phyloP scores from a whole-genome alignment of 2,113 vertebrate species.

The Archocentrus centrarchus region DNA sequence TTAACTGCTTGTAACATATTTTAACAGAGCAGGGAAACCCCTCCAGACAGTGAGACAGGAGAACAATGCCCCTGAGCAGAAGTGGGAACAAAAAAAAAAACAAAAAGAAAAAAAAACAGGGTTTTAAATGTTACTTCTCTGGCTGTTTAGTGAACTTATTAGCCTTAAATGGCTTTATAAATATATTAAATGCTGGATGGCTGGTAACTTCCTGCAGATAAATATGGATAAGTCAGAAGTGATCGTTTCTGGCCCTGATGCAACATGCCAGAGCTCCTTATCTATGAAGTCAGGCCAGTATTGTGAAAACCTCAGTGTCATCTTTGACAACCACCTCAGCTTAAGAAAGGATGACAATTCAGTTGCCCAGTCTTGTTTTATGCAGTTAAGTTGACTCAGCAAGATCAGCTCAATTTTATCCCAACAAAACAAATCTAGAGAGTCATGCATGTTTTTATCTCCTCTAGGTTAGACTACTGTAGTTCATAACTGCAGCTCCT shows the following conservation, averaged over 20 bases:
- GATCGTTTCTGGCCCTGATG: neutral
- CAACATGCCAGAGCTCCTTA: too few species aligned
- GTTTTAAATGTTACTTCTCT: neutral
- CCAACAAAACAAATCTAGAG: neutral
- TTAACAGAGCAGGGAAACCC: neutral
- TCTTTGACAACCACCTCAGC: neutral
- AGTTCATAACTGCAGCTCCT: neutral
- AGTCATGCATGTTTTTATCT: neutral
- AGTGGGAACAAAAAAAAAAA: too few species aligned
- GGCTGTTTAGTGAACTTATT: neutral
- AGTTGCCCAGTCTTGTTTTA: neutral
- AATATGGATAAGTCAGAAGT: fast-evolving
- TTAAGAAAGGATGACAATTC: too few species aligned
- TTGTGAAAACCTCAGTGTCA: too few species aligned
- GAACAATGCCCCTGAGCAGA: neutral
- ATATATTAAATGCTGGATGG: neutral
- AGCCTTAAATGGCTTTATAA: neutral
- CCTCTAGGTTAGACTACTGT: neutral
- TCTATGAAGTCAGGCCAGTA: too few species aligned
- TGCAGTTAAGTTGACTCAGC: neutral
- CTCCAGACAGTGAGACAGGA: neutral
- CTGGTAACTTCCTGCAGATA: neutral
- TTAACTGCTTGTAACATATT: neutral
- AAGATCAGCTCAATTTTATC: neutral
- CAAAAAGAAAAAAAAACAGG: neutral